Percentiles rank a stretch among this genome's conserved stretches.
phyloP scores from a whole-genome alignment of 2,888 invertebrate species.

The Idaea biselata region DNA sequence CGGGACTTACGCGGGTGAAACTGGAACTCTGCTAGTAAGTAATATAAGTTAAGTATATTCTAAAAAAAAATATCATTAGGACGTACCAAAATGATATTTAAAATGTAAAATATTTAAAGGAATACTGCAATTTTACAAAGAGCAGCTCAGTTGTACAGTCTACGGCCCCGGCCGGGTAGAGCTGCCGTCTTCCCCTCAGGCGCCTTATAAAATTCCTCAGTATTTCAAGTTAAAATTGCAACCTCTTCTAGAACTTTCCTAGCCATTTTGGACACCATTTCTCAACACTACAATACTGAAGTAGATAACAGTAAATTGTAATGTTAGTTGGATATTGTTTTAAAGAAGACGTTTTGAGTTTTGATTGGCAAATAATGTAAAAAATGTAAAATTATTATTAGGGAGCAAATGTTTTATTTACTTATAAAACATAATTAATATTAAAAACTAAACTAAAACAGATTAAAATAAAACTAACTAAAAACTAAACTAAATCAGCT shows the following conservation, averaged over 20 bases:
- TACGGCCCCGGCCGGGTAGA: conserved; percentile 10
- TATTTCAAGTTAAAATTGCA: conserved; percentile 24
- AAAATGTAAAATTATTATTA: no score
- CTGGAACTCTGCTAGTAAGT: no score
- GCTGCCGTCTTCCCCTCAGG: conserved; percentile 22
- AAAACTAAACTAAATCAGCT: no score
- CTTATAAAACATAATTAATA: no score
- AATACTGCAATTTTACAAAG: conserved; percentile 34
- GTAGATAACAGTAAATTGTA: background rate
- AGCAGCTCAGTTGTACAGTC: conserved; percentile 35
- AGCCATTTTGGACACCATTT: conserved; percentile 26
- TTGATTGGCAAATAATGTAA: no score
- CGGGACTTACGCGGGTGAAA: no score
- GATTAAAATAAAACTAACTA: no score
- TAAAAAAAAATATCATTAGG: background rate
- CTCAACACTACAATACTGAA: conserved; percentile 22
- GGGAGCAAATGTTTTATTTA: no score
- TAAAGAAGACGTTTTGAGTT: no score
- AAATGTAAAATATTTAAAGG: conserved; percentile 18
- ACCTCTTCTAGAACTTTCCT: conserved; percentile 23
- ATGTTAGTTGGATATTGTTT: no score
- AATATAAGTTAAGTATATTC: no score
- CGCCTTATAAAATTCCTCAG: conserved; percentile 32
- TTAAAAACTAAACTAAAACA: no score
- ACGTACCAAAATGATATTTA: conserved; percentile 8